A percentile compares a stretch with the other conserved stretches of the same genome.
phyloP scores from a whole-genome alignment of 2,888 invertebrate species.

The Drosophila suboccidentalis region DNA sequence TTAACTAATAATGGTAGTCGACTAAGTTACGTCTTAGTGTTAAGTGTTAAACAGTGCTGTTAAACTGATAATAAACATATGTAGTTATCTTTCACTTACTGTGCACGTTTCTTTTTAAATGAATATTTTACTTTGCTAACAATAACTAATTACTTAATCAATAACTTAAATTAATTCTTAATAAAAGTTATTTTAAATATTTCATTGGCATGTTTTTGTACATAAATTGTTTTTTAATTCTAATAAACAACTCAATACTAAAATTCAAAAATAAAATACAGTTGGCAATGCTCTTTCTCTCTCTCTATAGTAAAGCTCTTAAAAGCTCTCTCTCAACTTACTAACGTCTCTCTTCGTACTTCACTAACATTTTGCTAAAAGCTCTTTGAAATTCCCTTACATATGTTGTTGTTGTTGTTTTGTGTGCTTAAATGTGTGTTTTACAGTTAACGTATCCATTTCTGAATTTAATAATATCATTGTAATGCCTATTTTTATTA shows the following conservation, averaged over 20 bases:
- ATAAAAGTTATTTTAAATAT: constrained; percentile 20
- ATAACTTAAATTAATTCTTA: constrained; percentile 4
- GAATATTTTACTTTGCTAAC: constrained; percentile 22
- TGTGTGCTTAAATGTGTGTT: constrained; percentile 37
- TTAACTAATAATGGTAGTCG: constrained; percentile 7
- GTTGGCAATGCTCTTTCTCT: constrained; percentile 38
- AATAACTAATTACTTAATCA: background rate
- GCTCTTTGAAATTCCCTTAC: constrained; percentile 17
- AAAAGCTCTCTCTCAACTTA: constrained; percentile 36
- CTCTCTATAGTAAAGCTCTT: background rate
- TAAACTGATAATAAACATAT: constrained; percentile 17
- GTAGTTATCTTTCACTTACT: constrained; percentile 29
- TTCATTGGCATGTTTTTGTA: constrained; percentile 66
- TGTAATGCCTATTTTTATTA: constrained; percentile 23
- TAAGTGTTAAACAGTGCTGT: constrained; percentile 34
- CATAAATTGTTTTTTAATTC: constrained; percentile 3
- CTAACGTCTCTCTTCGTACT: constrained; percentile 18
- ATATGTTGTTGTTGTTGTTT: constrained; percentile 34
- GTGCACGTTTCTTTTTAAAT: constrained; percentile 47
- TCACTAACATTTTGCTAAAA: constrained; percentile 35
- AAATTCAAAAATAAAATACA: constrained; percentile 6
- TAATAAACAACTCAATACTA: background rate
- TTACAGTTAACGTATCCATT: constrained; percentile 17
- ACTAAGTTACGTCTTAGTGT: constrained; percentile 5
- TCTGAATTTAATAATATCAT: background rate